phyloP scores from a whole-genome alignment of 2,113 vertebrate genomes.

The Coryphaenoides rupestris region DNA sequence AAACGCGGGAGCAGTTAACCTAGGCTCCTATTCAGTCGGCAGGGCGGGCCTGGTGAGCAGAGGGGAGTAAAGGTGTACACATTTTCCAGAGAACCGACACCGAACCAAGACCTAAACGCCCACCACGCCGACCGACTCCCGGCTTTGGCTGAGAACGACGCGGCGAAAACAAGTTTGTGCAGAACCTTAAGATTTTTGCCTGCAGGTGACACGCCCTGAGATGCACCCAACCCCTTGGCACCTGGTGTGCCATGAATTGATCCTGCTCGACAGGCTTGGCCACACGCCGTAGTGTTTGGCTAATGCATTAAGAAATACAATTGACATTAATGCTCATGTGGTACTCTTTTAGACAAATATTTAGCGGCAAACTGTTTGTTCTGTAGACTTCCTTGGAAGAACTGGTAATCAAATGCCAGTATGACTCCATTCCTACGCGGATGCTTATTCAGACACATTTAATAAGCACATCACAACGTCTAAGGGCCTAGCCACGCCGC shows the following conservation, averaged over 20 bases:
- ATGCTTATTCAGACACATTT: slow-evolving; percentile 19
- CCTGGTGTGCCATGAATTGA: slow-evolving; percentile 41
- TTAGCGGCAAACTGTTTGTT: slow-evolving; percentile 10
- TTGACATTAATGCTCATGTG: slow-evolving; percentile 30
- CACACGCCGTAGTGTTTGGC: slow-evolving; percentile 35
- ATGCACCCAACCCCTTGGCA: slow-evolving; percentile 38
- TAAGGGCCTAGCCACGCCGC: slow-evolving; percentile 33
- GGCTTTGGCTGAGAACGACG: slow-evolving; percentile 36
- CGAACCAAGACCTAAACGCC: background rate
- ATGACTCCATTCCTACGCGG: slow-evolving; percentile 22
- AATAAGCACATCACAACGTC: slow-evolving; percentile 47
- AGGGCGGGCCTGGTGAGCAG: background rate
- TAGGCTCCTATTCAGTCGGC: background rate
- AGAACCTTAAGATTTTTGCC: slow-evolving; percentile 4
- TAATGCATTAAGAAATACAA: slow-evolving; percentile 41
- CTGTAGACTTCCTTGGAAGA: slow-evolving; percentile 4
- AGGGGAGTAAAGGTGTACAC: background rate
- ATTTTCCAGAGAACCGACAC: background rate
- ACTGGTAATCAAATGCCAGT: slow-evolving; percentile 36
- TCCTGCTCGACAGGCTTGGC: slow-evolving; percentile 53
- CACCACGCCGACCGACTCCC: background rate
- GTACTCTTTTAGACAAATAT: slow-evolving; percentile 18
- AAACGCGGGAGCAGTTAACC: background rate
- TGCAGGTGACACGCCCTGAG: slow-evolving; percentile 55
- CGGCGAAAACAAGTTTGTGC: slow-evolving; percentile 53